Evolutionary conservation across 2,888 invertebrate genomes (phyloP).

Genomic region (Helleia helle): DNA sequence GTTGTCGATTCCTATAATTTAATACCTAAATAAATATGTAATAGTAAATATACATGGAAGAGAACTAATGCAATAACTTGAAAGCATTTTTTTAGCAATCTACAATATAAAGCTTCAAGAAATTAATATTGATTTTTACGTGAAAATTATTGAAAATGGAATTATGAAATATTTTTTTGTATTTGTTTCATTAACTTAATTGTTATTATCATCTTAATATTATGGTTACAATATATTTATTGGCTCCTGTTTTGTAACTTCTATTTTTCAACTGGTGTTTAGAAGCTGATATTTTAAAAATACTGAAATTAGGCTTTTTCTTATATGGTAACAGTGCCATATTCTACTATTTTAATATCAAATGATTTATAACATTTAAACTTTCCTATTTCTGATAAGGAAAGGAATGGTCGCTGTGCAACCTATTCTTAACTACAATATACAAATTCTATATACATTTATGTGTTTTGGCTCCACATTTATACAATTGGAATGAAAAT

Average conservation of each 20-base stretch:
- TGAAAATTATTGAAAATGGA: too few species aligned
- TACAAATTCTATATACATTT: conserved; percentile 68
- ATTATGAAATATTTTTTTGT: too few species aligned
- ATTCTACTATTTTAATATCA: conserved; percentile 28
- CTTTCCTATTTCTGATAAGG: conserved; percentile 17
- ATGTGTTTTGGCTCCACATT: conserved; percentile 55
- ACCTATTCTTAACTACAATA: conserved; percentile 55
- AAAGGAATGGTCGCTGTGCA: conserved; percentile 53
- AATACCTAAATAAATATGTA: conserved; percentile 1
- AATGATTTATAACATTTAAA: conserved; percentile 11
- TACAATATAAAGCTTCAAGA: background rate
- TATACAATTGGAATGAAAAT: conserved; percentile 59
- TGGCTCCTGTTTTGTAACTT: too few species aligned
- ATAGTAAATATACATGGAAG: background rate
- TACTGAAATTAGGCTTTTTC: background rate
- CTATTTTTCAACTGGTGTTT: too few species aligned
- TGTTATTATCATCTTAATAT: too few species aligned
- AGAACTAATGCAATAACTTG: background rate
- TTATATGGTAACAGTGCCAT: conserved; percentile 48
- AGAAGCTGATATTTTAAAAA: background rate
- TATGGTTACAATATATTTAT: too few species aligned
- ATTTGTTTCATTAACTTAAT: too few species aligned
- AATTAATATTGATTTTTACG: too few species aligned
- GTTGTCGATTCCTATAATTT: background rate
- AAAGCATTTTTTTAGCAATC: background rate